Conservation (phyloP, 2,888 invertebrate genomes). For the Rhopalosiphum nymphaeae region DNA sequence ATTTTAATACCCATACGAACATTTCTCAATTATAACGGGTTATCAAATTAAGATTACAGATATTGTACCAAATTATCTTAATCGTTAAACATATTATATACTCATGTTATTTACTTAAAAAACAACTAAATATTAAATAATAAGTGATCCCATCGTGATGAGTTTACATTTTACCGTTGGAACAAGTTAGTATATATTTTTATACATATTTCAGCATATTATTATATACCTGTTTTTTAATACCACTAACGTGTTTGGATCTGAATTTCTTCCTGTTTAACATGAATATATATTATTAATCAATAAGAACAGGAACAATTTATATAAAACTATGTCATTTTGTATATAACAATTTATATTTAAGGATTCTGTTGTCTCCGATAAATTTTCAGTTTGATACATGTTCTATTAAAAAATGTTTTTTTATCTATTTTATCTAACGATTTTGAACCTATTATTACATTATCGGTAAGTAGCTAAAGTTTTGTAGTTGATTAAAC, state of each 20-base stretch:
- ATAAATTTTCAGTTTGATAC: not conserved
- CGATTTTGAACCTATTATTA: not conserved
- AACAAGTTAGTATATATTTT: not conserved
- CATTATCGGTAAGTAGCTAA: not conserved
- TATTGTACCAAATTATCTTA: not conserved
- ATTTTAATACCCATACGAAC: not conserved
- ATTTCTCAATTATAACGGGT: not conserved
- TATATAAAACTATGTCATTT: not conserved
- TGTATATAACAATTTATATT: not conserved
- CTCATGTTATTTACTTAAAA: not conserved
- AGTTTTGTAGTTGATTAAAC: not conserved
- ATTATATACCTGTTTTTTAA: not conserved
- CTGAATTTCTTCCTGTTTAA: not conserved
- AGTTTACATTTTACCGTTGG: constrained; percentile 4
- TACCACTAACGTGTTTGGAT: not conserved
- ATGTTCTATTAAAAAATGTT: not conserved
- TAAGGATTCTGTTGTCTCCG: not conserved
- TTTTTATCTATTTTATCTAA: not conserved
- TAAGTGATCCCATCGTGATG: not conserved
- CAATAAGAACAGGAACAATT: not conserved
- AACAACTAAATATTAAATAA: not conserved
- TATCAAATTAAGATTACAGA: too few relatives aligned
- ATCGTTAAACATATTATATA: not conserved
- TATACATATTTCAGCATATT: not conserved
- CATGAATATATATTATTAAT: not conserved